Evolutionary conservation across 2,113 vertebrate genomes (phyloP).

Genomic region (Motacilla alba): DNA sequence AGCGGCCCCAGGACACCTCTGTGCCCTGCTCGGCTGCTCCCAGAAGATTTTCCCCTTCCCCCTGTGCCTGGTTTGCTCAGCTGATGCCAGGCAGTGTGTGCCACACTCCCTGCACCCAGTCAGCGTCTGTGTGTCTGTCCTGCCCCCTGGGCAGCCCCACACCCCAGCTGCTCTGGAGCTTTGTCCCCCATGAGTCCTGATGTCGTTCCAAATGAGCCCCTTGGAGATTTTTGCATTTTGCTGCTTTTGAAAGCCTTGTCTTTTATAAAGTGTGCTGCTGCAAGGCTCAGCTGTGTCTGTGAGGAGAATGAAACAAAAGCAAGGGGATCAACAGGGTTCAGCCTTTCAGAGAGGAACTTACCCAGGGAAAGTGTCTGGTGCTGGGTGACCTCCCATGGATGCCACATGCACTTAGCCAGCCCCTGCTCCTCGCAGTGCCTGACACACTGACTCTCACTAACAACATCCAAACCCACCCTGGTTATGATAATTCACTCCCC

Average conservation of each 20-base stretch:
- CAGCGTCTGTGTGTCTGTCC: not conserved
- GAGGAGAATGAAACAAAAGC: not conserved
- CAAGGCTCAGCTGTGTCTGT: not conserved
- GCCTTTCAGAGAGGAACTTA: not conserved
- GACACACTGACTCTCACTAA: not conserved
- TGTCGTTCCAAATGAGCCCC: not conserved
- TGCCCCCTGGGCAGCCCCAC: not conserved
- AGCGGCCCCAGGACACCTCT: not conserved
- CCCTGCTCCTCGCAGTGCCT: not conserved
- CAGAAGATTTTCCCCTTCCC: not conserved
- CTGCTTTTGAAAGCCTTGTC: not conserved
- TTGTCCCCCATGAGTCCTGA: not conserved
- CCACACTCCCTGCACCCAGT: not conserved
- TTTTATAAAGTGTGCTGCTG: not conserved
- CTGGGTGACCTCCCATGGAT: not conserved
- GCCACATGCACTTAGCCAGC: rapidly evolving
- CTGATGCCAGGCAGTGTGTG: not conserved
- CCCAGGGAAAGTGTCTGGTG: too few relatives aligned
- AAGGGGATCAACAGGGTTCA: not conserved
- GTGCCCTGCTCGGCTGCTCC: not conserved
- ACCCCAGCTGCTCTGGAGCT: not conserved
- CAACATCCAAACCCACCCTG: not conserved
- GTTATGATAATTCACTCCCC: not conserved
- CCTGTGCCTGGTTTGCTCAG: too few relatives aligned
- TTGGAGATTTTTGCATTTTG: not conserved